Conservation (phyloP, 1,140 invertebrate genomes). For the Brachionus angularis region DNA sequence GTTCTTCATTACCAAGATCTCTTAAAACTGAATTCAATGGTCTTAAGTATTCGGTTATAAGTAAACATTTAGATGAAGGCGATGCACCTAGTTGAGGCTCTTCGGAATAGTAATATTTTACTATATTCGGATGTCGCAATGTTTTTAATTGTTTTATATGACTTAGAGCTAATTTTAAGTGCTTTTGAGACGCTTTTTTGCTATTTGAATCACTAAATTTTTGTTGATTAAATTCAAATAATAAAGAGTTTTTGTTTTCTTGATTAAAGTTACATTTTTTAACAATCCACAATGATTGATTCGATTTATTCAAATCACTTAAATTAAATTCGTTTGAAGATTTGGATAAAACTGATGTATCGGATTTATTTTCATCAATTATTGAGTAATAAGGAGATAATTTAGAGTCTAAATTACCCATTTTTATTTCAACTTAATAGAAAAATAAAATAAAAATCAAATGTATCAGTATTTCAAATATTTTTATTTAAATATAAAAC, state of each 20-base stretch:
- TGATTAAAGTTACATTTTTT: neutral
- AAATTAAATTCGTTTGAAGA: neutral
- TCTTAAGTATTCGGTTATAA: slow-evolving; percentile 6
- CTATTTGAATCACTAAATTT: too few species aligned
- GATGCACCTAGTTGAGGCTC: too few species aligned
- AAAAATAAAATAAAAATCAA: too few species aligned
- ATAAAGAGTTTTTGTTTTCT: slow-evolving; percentile 29
- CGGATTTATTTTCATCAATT: slow-evolving; percentile 1
- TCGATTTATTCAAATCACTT: slow-evolving; percentile 16
- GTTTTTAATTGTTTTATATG: slow-evolving; percentile 20
- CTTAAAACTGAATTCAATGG: neutral
- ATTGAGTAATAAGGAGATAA: slow-evolving; percentile 18
- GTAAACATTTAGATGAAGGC: neutral
- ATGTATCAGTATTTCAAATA: too few species aligned
- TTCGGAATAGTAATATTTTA: slow-evolving; percentile 35
- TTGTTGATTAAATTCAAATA: too few species aligned
- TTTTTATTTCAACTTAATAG: too few species aligned
- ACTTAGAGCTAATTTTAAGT: slow-evolving; percentile 8
- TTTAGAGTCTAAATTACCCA: slow-evolving; percentile 41
- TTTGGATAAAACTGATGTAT: slow-evolving; percentile 7
- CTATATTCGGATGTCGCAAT: slow-evolving; percentile 25
- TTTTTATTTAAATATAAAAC: too few species aligned
- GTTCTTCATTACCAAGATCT: slow-evolving; percentile 6
- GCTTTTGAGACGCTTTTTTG: neutral
- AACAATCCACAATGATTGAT: slow-evolving; percentile 4